These are phyloP conservation scores for Littorina saxatilis DNA, from an alignment of 1,140 invertebrate genomes.

Conservation along the genomic window DNA sequence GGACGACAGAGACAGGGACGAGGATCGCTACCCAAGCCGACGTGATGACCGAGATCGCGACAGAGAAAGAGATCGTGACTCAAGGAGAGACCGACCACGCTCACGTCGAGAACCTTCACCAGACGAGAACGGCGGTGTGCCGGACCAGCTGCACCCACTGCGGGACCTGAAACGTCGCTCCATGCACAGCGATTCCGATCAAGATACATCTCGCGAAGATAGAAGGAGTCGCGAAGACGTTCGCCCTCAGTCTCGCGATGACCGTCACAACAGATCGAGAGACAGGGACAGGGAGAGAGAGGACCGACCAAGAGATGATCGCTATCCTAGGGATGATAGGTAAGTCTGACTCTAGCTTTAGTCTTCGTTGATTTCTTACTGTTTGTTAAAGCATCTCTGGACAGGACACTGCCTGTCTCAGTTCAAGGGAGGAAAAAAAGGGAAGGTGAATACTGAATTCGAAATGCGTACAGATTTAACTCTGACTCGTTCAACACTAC, in stretches of 20 bases:
- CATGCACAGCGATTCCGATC: slow-evolving; percentile 9
- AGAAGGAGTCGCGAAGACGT: background rate
- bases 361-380: too few relatives aligned
- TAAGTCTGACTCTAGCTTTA: background rate
- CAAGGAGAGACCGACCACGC: background rate
- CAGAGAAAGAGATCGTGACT: background rate
- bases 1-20: slow-evolving; percentile 11
- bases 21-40: too few relatives aligned
- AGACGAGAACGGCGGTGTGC: background rate
- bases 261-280: background rate
- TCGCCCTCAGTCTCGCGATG: background rate
- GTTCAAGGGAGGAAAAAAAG: too few relatives aligned
- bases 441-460: too few relatives aligned
- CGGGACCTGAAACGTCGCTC: background rate
- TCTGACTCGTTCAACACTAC: too few relatives aligned
- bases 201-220: background rate
- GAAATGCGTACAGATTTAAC: too few relatives aligned
- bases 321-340: background rate
- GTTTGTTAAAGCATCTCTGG: too few relatives aligned
- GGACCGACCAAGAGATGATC: background rate
- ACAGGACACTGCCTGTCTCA: too few relatives aligned
- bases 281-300: background rate
- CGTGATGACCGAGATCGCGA: background rate
- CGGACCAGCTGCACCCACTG: slow-evolving; percentile 25
- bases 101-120: background rate